phyloP scores from a whole-genome alignment of 2,888 invertebrate species.

The Merodon equestris region DNA sequence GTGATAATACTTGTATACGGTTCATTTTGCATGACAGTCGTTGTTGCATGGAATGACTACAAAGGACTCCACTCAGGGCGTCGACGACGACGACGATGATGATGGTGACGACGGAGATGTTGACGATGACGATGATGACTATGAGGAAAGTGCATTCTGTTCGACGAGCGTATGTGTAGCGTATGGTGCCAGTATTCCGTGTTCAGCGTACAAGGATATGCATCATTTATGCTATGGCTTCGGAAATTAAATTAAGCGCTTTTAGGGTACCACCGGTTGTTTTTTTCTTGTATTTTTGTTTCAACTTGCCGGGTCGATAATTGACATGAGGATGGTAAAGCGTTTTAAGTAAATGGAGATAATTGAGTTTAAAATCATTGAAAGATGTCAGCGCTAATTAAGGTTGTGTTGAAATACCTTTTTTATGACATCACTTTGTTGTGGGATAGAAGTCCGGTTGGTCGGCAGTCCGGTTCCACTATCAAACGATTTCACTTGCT shows the following conservation, averaged over 20 bases:
- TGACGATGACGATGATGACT: too few species aligned
- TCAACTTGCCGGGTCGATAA: slow-evolving; percentile 59
- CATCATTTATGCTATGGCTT: slow-evolving; percentile 34
- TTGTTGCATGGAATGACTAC: slow-evolving; percentile 48
- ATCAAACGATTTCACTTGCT: too few species aligned
- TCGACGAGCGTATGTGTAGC: slow-evolving; percentile 2
- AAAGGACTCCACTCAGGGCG: slow-evolving; percentile 45
- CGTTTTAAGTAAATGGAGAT: slow-evolving; percentile 51
- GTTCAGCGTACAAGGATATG: neutral
- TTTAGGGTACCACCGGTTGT: slow-evolving; percentile 61
- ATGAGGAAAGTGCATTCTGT: slow-evolving; percentile 39
- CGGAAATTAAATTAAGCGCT: slow-evolving; percentile 66
- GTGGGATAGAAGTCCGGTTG: neutral
- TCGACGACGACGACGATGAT: neutral
- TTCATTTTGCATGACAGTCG: slow-evolving; percentile 54
- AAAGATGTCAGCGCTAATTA: slow-evolving; percentile 61
- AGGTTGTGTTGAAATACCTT: slow-evolving; percentile 35
- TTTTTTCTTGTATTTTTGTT: slow-evolving; percentile 29
- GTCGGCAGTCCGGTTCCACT: too few species aligned
- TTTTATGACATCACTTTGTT: slow-evolving; percentile 28
- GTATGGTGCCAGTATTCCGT: neutral
- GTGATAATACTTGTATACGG: slow-evolving; percentile 53
- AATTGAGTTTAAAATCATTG: slow-evolving; percentile 63
- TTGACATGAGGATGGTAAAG: slow-evolving; percentile 48
- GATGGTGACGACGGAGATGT: too few species aligned